A percentile compares a stretch with the other conserved stretches of the same genome.
These are phyloP conservation scores for Pavo muticus DNA, from an alignment of 2,113 vertebrate genomes.

Conservation along the genomic window DNA sequence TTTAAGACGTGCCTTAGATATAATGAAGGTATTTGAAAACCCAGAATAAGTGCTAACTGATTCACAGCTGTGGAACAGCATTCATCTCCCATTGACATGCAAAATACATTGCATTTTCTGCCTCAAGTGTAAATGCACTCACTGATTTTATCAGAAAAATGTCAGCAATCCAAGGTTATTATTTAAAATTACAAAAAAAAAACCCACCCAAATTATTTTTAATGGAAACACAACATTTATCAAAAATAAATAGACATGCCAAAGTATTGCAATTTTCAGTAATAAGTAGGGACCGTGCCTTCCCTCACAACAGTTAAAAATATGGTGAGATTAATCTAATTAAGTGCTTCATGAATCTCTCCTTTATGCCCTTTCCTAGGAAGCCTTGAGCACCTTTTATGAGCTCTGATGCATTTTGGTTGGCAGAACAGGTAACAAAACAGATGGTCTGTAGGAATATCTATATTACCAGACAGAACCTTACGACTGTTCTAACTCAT, in stretches of 20 bases:
- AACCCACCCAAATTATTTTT: neutral
- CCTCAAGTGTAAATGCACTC: neutral
- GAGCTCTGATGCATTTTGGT: neutral
- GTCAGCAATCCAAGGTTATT: neutral
- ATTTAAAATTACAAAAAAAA: neutral
- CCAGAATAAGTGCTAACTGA: neutral
- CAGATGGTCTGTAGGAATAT: neutral
- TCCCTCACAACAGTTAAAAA: neutral
- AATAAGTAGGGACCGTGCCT: neutral
- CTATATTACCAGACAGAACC: neutral
- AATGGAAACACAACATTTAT: neutral
- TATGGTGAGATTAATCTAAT: conserved; percentile 1
- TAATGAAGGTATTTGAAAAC: neutral
- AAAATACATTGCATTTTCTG: neutral
- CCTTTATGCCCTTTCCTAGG: neutral
- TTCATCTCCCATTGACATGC: neutral
- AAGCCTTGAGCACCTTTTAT: neutral
- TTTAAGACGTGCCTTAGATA: neutral
- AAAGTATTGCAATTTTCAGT: neutral
- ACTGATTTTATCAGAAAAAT: neutral
- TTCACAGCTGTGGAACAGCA: conserved; percentile 12
- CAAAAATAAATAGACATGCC: neutral
- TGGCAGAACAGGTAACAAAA: neutral
- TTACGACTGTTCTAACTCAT: neutral
- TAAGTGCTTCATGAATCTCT: conserved; percentile 3